Percentiles rank a stretch among this genome's conserved stretches.
Conservation (phyloP, 1,140 invertebrate species). For the Eupeodes corollae region DNA sequence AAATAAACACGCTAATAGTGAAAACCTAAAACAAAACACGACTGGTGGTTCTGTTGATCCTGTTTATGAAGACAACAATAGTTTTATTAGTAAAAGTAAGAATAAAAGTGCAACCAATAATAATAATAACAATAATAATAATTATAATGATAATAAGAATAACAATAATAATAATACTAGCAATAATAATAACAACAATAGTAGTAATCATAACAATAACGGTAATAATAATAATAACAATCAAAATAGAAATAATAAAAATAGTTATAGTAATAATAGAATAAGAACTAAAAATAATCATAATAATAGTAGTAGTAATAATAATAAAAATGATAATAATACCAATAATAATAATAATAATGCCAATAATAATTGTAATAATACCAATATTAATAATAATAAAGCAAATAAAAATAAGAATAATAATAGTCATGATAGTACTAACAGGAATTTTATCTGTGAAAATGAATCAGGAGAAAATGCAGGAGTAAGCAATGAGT, state of each 20-base stretch:
- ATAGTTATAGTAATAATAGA: constrained; percentile 28
- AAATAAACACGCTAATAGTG: constrained; percentile 11
- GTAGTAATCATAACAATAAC: constrained; percentile 23
- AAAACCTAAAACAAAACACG: neutral
- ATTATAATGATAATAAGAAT: constrained; percentile 34
- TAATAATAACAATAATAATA: constrained; percentile 35
- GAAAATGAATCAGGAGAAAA: neutral
- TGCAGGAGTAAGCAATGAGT: neutral
- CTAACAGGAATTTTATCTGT: neutral
- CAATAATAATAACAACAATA: constrained; percentile 35
- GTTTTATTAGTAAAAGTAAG: constrained; percentile 45
- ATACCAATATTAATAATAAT: constrained; percentile 44
- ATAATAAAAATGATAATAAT: constrained; percentile 43
- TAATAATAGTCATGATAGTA: constrained; percentile 24
- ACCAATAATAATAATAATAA: constrained; percentile 40
- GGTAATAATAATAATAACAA: constrained; percentile 7
- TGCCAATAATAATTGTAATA: constrained; percentile 45
- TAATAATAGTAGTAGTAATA: constrained; percentile 45
- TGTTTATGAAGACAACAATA: constrained; percentile 42
- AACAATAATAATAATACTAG: constrained; percentile 37
- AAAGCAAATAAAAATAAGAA: constrained; percentile 40
- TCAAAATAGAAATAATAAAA: too few species aligned
- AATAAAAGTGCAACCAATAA: constrained; percentile 43
- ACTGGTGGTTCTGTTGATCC: constrained; percentile 15
- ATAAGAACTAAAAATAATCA: too few species aligned